A percentile compares a stretch with the other conserved stretches of the same genome.
Evolutionary conservation across 2,113 vertebrate genomes (phyloP).

Genomic region (Muscicapa adusta): DNA sequence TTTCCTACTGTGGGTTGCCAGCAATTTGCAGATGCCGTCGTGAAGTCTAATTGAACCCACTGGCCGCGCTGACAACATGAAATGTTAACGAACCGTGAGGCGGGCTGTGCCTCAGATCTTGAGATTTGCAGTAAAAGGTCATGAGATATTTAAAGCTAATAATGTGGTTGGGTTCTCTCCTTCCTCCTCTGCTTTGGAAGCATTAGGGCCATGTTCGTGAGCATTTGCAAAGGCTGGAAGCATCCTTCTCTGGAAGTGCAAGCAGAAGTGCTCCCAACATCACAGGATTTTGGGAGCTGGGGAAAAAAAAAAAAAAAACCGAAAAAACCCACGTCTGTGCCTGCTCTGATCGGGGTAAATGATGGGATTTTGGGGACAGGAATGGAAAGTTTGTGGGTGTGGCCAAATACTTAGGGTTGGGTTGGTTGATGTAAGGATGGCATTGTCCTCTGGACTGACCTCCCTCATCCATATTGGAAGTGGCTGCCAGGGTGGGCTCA

Average conservation of each 20-base stretch:
- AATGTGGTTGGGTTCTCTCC: constrained; percentile 19
- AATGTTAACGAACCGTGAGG: constrained; percentile 54
- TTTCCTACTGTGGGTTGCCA: constrained; percentile 43
- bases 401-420: background rate
- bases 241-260: background rate
- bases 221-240: background rate
- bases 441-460: background rate
- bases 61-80: constrained; percentile 41
- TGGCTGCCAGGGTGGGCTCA: background rate
- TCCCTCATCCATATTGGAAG: accelerated
- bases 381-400: background rate
- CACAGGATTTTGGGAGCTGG: background rate
- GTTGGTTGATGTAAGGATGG: background rate
- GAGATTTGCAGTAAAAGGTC: constrained; percentile 60
- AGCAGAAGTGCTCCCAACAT: background rate
- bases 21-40: constrained; percentile 40
- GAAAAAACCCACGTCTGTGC: too few relatives aligned
- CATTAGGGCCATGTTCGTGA: background rate
- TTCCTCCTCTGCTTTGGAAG: constrained; percentile 44
- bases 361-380: background rate
- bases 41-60: constrained; percentile 46
- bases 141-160: constrained; percentile 66
- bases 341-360: background rate
- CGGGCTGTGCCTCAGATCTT: constrained; percentile 30
- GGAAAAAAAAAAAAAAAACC: background rate